Base-by-base conservation (phyloP, 1,140 invertebrate genomes). In the Drosophila truncata region DNA sequence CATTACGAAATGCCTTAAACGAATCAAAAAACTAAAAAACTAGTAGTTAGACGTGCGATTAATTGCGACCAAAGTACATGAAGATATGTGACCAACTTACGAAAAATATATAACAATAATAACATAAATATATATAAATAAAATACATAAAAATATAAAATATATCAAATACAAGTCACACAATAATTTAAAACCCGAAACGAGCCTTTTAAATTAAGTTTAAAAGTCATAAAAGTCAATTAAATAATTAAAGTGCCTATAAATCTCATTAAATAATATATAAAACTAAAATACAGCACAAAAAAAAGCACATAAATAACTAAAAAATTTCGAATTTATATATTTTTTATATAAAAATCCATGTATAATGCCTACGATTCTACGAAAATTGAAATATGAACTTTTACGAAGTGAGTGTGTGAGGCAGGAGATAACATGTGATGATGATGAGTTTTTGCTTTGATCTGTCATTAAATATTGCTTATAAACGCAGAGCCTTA, bases 331-430 rank as follows among this genome's bases (percentile, higher is more conserved):
- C 65, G 44, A 69, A 52, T 69, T 54, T 37, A 50, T 66, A 67
- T 65, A 11, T 47, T 18, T 27, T 29, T 11, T 3, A 27, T 27
- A 20, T n/a, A n/a, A 0, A 46, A 46, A 60, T 46, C 57, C 10
- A 67, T 91, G 14, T 20, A 54, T 54, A 54, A 54, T 55, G 67
- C 52, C 81, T 10, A 82, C 74, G 50, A 77, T 87, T 46, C 59
- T 91, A 29, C 73, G 80, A 76, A 69, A 72, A 91, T 70, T 91
- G 8, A 91, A 87, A 79, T 37, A 91, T 65, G 87, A 91, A 64
- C 71, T 91, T 27, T 54, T 87, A 29, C 61, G 76, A 42, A 84
- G 87, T 91, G 83, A 91, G 87, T 91, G 59, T 52, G 84, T 88
- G 16, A 16, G 23, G 7, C 20, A 25, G 31, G 31, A 70, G 78